Evolutionary conservation across 2,113 vertebrate species (phyloP).

Genomic region (Lophochroa leadbeateri): DNA sequence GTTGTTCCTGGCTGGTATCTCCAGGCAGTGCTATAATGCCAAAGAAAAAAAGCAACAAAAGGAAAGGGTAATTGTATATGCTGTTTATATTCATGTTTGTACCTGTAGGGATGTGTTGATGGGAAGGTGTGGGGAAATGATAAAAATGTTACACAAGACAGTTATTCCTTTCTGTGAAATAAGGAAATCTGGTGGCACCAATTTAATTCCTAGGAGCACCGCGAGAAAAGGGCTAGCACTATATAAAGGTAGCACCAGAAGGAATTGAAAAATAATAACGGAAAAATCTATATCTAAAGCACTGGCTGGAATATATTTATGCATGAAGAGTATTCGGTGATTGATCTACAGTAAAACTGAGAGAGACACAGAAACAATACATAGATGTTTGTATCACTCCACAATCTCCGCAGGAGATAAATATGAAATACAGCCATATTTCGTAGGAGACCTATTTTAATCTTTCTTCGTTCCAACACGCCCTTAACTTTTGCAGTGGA

Average conservation of each 20-base stretch:
- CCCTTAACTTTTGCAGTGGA: not conserved
- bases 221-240: not conserved
- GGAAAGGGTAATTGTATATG: not conserved
- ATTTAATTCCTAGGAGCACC: not conserved
- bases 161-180: not conserved
- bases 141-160: not conserved
- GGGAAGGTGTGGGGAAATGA: not conserved
- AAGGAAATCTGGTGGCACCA: not conserved
- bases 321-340: not conserved
- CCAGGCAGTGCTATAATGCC: not conserved
- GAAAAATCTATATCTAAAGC: slow-evolving; percentile 42
- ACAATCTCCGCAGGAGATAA: not conserved
- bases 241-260: not conserved
- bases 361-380: slow-evolving; percentile 13
- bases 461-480: not conserved
- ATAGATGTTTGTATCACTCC: not conserved
- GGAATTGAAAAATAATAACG: slow-evolving; percentile 32
- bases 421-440: slow-evolving; percentile 4
- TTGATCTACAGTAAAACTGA: slow-evolving; percentile 27
- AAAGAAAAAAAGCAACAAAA: not conserved
- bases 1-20: not conserved
- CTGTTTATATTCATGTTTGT: not conserved
- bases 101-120: not conserved
- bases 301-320: slow-evolving; percentile 20
- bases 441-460: not conserved